Conservation (phyloP, 1,140 invertebrate genomes). For the Ceratina australensis region DNA sequence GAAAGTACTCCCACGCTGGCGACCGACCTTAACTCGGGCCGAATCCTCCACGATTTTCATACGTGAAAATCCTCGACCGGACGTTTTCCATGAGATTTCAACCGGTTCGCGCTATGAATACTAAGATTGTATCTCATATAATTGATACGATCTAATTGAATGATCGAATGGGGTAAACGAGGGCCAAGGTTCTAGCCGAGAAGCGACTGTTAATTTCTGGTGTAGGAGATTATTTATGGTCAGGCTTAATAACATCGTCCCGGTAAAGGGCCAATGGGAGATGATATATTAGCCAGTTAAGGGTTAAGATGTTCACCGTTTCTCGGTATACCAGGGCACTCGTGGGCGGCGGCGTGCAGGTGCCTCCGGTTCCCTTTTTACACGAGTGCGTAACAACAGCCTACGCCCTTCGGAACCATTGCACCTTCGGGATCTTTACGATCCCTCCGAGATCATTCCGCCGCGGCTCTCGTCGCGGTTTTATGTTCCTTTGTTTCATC, state of each 20-base stretch:
- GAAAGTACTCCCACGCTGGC: constrained; percentile 60
- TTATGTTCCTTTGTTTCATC: constrained; percentile 38
- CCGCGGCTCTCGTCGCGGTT: constrained; percentile 13
- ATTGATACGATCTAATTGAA: background rate
- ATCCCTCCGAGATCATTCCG: constrained; percentile 34
- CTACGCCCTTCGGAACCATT: constrained; percentile 53
- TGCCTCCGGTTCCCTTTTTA: constrained; percentile 69
- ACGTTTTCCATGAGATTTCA: background rate
- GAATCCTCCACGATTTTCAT: constrained; percentile 55
- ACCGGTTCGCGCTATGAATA: no score
- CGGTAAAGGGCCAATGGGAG: background rate
- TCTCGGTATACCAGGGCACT: constrained; percentile 49
- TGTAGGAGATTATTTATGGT: background rate
- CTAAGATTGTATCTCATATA: no score
- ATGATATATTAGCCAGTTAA: constrained; percentile 44
- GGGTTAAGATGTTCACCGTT: constrained; percentile 63
- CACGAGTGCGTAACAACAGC: constrained; percentile 65
- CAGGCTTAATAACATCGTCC: constrained; percentile 23
- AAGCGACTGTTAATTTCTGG: constrained; percentile 10
- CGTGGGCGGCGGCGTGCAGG: constrained; percentile 73
- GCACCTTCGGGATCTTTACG: constrained; percentile 52
- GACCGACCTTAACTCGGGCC: constrained; percentile 49
- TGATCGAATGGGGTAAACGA: background rate
- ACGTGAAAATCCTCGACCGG: constrained; percentile 17
- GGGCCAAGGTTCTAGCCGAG: background rate